Percentiles rank a stretch among this genome's conserved stretches.
Conservation (phyloP, 2,113 vertebrate genomes). For the Malurus cyaneus region DNA sequence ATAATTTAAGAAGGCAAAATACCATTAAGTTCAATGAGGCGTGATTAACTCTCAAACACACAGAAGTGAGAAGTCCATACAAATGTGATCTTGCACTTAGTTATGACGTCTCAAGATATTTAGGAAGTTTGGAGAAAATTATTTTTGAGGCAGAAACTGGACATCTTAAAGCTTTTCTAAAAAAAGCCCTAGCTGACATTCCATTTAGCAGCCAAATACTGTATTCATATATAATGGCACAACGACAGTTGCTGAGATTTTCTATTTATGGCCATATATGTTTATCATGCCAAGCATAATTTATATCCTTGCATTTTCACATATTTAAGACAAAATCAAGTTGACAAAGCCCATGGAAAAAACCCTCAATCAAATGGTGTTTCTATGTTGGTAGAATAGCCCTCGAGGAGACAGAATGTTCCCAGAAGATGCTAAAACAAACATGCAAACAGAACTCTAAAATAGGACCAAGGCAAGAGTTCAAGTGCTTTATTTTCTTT, state of each 20-base stretch:
- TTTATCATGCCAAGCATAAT: constrained; percentile 13
- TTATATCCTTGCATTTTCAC: background rate
- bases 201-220: background rate
- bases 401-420: constrained; percentile 64
- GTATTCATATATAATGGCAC: background rate
- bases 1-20: background rate
- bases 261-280: background rate
- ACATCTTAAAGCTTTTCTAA: background rate
- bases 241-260: background rate
- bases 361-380: constrained; percentile 7
- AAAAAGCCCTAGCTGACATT: background rate
- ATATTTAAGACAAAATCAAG: constrained; percentile 15
- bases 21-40: background rate
- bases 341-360: background rate
- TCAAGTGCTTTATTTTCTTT: constrained; percentile 62
- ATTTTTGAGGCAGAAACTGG: background rate
- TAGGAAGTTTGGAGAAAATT: background rate
- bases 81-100: background rate
- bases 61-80: background rate
- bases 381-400: constrained; percentile 43
- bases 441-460: constrained; percentile 61
- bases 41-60: background rate
- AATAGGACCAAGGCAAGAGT: constrained; percentile 54
- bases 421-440: constrained; percentile 64
- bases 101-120: background rate